phyloP scores from a whole-genome alignment of 1,140 invertebrate species.

The Nixonia krombeini region DNA sequence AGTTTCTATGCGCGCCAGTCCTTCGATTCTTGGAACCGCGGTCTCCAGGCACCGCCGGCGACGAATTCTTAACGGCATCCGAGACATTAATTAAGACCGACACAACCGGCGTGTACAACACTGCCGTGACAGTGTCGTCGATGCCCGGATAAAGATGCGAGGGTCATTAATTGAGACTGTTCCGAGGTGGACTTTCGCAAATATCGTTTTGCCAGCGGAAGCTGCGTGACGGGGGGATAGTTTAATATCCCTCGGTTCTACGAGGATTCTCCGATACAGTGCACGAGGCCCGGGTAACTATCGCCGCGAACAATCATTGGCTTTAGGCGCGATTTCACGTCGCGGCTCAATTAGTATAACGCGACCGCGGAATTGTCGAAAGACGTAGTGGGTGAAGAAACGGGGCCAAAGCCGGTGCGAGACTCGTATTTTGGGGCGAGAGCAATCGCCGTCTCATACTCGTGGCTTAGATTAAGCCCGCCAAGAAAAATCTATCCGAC shows the following conservation, averaged over 20 bases:
- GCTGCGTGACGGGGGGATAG: no score
- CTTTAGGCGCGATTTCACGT: constrained; percentile 33
- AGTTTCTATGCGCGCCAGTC: constrained; percentile 55
- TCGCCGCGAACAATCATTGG: constrained; percentile 37
- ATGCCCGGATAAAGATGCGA: no score
- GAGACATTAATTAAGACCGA: no score
- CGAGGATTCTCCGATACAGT: no score
- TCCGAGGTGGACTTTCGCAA: no score
- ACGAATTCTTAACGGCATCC: constrained; percentile 13
- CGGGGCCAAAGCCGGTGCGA: constrained; percentile 22
- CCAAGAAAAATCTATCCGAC: constrained; percentile 68
- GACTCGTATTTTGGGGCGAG: no score
- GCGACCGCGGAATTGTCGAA: background rate
- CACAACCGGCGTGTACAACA: constrained; percentile 37
- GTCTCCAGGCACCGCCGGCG: constrained; percentile 32
- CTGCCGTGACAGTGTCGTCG: no score
- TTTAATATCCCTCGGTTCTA: no score
- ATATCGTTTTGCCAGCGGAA: no score
- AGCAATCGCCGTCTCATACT: constrained; percentile 63
- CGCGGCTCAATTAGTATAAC: constrained; percentile 50
- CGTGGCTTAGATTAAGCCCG: constrained; percentile 69
- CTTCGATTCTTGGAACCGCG: constrained; percentile 43
- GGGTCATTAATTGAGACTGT: no score
- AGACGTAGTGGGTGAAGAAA: constrained; percentile 11
- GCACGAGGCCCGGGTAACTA: no score